Base-by-base conservation (phyloP, 2,113 vertebrate genomes). In the Heloderma charlesbogerti region DNA sequence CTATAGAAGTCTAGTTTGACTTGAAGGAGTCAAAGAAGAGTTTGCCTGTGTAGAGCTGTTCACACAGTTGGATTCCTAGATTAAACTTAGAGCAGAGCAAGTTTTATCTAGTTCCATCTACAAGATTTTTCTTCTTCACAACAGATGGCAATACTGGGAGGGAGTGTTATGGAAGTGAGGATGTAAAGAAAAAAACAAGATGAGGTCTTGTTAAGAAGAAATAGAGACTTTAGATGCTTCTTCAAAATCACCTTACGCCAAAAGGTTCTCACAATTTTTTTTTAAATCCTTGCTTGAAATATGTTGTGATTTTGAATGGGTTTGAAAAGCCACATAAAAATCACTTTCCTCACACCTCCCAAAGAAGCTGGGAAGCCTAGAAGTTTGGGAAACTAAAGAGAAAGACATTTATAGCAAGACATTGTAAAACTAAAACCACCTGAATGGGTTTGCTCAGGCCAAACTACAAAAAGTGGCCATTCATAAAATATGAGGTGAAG, bases 401-500 rank as follows among this genome's bases (percentile, higher is more conserved):
- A 40, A 74, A 93, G 43, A 89, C 91, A 60, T 79, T 93, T 85
- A 74, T 16, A 60, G 91, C 0, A 0, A 90, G 48, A 92, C 69
- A 94, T 86, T 75, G 43, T n/a, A 29, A 29, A 79, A 78, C 51
- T 18, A 12, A 37, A 31, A 74, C 43, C 40, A 66, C 37, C 31
- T 40, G 57, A 84, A 83, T 40, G 75, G 91, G 67, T 91, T 92
- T 91, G 72, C 43, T 89, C 90, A 87, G 60, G 69, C 31, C 37
- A 78, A 82, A 94, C 82, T 87, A 94, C 57, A 82, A 67, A 93
- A 48, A 78, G 82, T 2, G 0, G 45, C 75, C 60, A 12, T 90
- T 74, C n/a, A 0, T 4, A 29, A 16, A 51, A 89, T 43, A 63
- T 48, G n/a, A 93, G 88, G 57, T 95, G 48, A 74, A 91, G 72